Evolutionary conservation across 2,888 invertebrate genomes (phyloP).

Genomic region (Eristalis intricaria): DNA sequence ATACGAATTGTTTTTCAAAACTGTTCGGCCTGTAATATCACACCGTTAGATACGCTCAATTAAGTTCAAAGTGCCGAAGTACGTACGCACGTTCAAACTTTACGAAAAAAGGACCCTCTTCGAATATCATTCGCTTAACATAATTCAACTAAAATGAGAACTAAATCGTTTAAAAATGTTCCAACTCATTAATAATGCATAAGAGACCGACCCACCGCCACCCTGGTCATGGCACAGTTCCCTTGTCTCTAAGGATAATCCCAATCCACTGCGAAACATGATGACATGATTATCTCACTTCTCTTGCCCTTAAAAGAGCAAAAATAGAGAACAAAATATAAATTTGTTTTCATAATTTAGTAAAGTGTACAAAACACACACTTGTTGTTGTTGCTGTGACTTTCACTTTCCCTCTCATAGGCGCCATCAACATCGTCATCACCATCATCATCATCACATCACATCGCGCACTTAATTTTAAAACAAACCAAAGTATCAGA

Average conservation of each 20-base stretch:
- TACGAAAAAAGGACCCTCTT: not conserved
- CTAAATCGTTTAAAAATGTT: conserved; percentile 58
- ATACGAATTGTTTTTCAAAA: conserved; percentile 55
- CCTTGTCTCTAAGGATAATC: conserved; percentile 16
- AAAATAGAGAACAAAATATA: conserved; percentile 11
- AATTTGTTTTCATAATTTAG: conserved; percentile 58
- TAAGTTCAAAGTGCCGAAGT: conserved; percentile 13
- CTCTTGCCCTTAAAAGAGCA: not conserved
- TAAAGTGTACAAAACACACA: conserved; percentile 15
- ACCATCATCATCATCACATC: not conserved
- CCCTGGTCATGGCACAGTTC: not conserved
- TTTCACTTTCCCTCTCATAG: conserved; percentile 3
- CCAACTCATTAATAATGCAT: conserved; percentile 64
- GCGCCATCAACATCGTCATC: conserved; percentile 8
- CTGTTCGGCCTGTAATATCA: not conserved
- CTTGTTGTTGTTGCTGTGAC: not conserved
- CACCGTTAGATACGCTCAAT: not conserved
- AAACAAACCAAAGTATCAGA: conserved; percentile 50
- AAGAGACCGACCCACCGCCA: conserved; percentile 2
- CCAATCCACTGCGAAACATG: conserved; percentile 20
- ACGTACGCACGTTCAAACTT: not conserved
- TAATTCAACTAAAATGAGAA: conserved; percentile 62
- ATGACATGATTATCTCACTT: conserved; percentile 31
- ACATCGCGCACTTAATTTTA: conserved; percentile 32
- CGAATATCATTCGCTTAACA: conserved; percentile 44